Evolutionary conservation across 2,797 vertebrate species (phyloP).

Genomic region (Enteromius fasciolatus): DNA sequence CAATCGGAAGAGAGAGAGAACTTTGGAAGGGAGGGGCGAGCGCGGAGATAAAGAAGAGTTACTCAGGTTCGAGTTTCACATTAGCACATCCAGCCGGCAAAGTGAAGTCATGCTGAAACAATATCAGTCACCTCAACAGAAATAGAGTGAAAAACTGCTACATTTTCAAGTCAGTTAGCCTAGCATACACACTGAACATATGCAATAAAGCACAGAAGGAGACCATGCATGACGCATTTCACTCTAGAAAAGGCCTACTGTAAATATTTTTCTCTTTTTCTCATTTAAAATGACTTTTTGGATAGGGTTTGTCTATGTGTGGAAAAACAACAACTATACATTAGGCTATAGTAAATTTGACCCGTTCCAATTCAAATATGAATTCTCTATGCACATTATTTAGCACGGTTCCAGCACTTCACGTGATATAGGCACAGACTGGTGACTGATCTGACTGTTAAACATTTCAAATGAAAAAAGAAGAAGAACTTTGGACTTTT

Average conservation of each 20-base stretch:
- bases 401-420: not conserved
- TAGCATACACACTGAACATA: not conserved
- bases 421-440: not conserved
- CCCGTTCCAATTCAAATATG: not conserved
- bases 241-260: not conserved
- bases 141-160: not conserved
- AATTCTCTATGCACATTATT: not conserved
- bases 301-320: no score
- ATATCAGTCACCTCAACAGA: not conserved
- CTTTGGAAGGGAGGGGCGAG: constrained; percentile 20
- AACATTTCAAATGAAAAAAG: constrained; percentile 14
- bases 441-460: constrained; percentile 1
- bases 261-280: no score
- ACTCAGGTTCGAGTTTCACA: constrained; percentile 28
- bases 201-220: not conserved
- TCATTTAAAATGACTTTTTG: no score
- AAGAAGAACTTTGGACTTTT: constrained; percentile 37
- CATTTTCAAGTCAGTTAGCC: not conserved
- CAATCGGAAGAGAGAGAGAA: constrained; percentile 47
- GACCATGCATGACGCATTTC: not conserved
- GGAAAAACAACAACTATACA: no score
- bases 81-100: not conserved
- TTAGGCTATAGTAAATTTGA: not conserved
- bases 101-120: not conserved
- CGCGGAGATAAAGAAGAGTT: constrained; percentile 36